Conservation (phyloP, 2,797 vertebrate species). For the Paguma larvata region DNA sequence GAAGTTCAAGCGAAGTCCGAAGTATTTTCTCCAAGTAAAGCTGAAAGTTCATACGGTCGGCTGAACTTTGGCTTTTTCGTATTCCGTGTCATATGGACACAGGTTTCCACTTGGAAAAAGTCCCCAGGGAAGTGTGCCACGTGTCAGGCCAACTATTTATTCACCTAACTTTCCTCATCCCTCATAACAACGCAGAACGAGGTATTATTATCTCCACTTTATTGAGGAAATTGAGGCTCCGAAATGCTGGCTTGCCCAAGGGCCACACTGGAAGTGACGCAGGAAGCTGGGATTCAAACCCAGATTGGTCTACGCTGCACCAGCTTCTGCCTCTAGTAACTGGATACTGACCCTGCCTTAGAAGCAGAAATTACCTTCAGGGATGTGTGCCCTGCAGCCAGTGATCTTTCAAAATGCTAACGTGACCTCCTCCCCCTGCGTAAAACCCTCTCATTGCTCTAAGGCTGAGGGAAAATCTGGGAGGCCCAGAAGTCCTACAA, state of each 20-base stretch:
- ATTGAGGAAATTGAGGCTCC: background rate
- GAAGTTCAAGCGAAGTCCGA: background rate
- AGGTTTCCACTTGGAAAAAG: constrained; percentile 38
- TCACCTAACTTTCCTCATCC: constrained; percentile 1
- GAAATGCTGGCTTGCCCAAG: background rate
- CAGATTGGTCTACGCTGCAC: background rate
- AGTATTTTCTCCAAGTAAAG: background rate
- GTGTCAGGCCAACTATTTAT: background rate
- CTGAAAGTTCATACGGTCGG: background rate
- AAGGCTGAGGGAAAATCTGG: background rate
- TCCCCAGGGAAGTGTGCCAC: background rate
- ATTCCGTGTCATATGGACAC: background rate
- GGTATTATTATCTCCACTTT: constrained; percentile 28
- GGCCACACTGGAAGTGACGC: background rate
- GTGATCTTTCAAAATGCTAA: constrained; percentile 17
- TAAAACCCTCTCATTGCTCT: background rate
- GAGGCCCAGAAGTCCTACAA: background rate
- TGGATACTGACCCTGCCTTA: background rate
- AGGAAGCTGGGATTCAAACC: background rate
- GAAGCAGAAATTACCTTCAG: background rate
- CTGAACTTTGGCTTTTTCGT: background rate
- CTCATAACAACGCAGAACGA: background rate
- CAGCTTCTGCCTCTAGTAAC: background rate
- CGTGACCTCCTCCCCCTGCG: background rate
- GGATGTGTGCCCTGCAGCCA: background rate